Evolutionary conservation across 2,113 vertebrate genomes (phyloP), one percentile per base, ranked within the genome.

Genomic region (Oncorhynchus gorbuscha): DNA sequence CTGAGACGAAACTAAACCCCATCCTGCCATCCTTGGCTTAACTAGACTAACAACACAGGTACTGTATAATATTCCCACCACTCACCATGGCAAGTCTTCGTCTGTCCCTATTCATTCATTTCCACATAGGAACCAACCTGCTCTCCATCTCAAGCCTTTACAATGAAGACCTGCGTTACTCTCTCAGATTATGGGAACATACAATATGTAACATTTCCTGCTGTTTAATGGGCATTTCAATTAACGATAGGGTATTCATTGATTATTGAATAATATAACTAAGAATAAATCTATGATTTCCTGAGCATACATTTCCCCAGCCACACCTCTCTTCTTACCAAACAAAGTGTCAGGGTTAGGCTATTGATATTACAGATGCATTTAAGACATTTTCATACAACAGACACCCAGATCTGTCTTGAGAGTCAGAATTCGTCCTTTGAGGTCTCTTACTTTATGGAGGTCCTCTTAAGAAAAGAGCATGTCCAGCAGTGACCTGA

Each of bases 401-500:
- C 32, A 39, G 67, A 35, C 67, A 69, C 5, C n/a, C n/a, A 62
- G 65, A 14, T 67, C 13, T 67, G 9, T 49, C 45, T 39, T 70
- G n/a, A 48, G 39, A 39, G 9, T 22, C 32, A 22, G 4, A 16
- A 35, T 28, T 5, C 1, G 20, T 20, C 18, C 35, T 69, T 49
- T 45, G 7, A 49, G 11, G 11, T 49, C 4, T 20, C 35, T 49
- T n/a, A 32, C 35, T 48, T 26, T 8, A 70, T 70, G 39, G 69
- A 70, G 69, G 35, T 72, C 18, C 26, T 14, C 26, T 66, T 22
- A 80, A 74, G 74, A 82, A 85, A 92, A 89, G 89, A 30, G 35
- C 79, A 89, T 93, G 92, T 92, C 90, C 85, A 86, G 84, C 80
- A 78, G 65, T 87, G 89, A 92, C 92, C 92, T 83, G 74, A 74